phyloP scores from a whole-genome alignment of 2,888 invertebrate genomes.

The Hanleya hanleyi region DNA sequence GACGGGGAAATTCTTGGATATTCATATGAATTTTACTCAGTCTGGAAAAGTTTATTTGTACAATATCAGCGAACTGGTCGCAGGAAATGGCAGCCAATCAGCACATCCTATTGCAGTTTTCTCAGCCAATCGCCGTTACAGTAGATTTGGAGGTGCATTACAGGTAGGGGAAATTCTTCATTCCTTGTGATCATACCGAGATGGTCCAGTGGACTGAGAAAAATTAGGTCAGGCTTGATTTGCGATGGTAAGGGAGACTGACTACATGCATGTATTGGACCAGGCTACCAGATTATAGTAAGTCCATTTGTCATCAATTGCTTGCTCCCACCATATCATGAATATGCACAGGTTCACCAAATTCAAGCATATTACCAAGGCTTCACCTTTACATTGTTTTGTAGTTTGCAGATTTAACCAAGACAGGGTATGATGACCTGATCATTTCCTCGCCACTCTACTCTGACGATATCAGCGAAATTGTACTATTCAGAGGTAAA shows the following conservation, averaged over 20 bases:
- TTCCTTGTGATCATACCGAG: too few species aligned
- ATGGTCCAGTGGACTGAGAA: too few species aligned
- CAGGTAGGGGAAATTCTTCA: slow-evolving; percentile 41
- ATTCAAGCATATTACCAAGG: not conserved
- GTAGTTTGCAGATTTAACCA: slow-evolving; percentile 58
- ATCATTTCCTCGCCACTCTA: slow-evolving; percentile 51
- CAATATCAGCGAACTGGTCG: slow-evolving; percentile 39
- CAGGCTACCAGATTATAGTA: too few species aligned
- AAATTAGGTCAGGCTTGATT: too few species aligned
- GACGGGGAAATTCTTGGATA: slow-evolving; percentile 33
- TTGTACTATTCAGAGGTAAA: not conserved
- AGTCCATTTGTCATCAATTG: too few species aligned
- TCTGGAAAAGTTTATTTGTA: slow-evolving; percentile 49
- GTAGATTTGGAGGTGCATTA: slow-evolving; percentile 52
- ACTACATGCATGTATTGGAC: too few species aligned
- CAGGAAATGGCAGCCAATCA: not conserved
- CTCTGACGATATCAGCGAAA: slow-evolving; percentile 47
- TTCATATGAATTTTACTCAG: slow-evolving; percentile 37
- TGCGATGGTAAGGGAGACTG: too few species aligned
- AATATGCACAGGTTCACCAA: not conserved
- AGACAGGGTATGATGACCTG: slow-evolving; percentile 55
- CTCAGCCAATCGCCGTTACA: slow-evolving; percentile 50
- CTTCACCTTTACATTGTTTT: slow-evolving; percentile 8
- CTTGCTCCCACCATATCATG: too few species aligned
- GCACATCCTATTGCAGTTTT: slow-evolving; percentile 35